Evolutionary conservation across 1,140 invertebrate species (phyloP), one percentile per base, ranked within the genome.

Genomic region (Parapsyche elsis): DNA sequence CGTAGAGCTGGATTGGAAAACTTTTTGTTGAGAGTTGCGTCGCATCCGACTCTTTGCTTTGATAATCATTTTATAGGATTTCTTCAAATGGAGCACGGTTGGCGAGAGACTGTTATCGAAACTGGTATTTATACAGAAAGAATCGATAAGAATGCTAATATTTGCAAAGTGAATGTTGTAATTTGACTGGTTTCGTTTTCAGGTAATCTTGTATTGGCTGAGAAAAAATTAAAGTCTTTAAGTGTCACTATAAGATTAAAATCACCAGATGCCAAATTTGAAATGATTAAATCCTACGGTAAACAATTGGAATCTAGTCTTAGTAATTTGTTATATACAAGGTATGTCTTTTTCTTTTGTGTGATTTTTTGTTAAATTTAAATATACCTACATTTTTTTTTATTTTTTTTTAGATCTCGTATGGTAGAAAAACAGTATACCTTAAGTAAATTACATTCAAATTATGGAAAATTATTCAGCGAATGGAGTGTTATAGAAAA

Each of bases 401-500:
- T 91, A 26, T 85, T 85, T 74, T 88, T 85, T 91, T 88, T 89
- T 81, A 91, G 93, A 76, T 92, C 93, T 45, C 90, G 92, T 84
- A 91, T 95, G 81, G 94, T 92, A 84, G 94, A 95, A 85, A 93
- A 93, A 84, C 90, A 94, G 80, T 95, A 94, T 86, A 93, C 91
- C 46, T 88, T 96, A n/a, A 94, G 95, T 84, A 95, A 95, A 86
- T 87, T 95, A 44, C 94, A 96, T 86, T 91, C 92, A 0, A 94
- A 95, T 87, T 96, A 96, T 86, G 94, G 94, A 1, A 91, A 94
- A 77, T 90, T 96, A 26, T 95, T 95, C 83, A 95, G 94, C 84
- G 95, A 96, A 88, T 96, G 94, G 94, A 95, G 94, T 88, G 94
- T 92, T 21, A 92, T 94, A 79, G 95, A 96, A 85, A 94, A 93